Conservation (phyloP, 2,113 vertebrate species). For the Clarias macrocephalus region DNA sequence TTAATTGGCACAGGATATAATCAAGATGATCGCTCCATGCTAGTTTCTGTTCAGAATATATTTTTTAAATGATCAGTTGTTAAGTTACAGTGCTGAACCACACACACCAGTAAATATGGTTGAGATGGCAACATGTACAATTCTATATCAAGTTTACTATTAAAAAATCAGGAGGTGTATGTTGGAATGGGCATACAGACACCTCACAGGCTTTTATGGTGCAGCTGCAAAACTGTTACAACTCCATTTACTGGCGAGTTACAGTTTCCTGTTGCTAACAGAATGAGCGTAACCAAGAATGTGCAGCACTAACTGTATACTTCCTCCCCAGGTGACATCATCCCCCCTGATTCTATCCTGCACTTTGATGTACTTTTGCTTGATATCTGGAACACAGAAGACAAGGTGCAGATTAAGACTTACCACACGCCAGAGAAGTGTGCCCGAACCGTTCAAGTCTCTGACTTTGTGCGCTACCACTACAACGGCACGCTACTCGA, state of each 20-base stretch:
- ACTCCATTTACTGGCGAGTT: neutral
- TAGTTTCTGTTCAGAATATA: neutral
- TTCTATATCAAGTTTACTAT: neutral
- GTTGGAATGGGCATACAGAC: neutral
- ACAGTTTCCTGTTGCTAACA: neutral
- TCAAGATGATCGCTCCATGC: neutral
- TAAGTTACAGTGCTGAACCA: neutral
- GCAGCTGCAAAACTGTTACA: neutral
- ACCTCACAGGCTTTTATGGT: neutral
- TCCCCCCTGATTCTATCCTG: constrained; percentile 87
- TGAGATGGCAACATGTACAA: neutral
- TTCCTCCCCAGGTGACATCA: constrained; percentile 77
- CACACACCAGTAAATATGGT: neutral
- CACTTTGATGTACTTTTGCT: constrained; percentile 93
- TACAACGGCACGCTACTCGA: constrained; percentile 95
- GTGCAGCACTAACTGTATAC: neutral
- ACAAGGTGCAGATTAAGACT: constrained; percentile 83
- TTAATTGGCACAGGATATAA: neutral
- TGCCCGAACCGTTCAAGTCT: constrained; percentile 85
- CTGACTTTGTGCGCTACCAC: constrained; percentile 94
- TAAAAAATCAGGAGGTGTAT: neutral
- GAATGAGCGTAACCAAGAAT: neutral
- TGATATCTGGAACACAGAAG: constrained; percentile 91
- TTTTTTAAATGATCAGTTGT: neutral
- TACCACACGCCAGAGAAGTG: constrained; percentile 84